A percentile compares a stretch with the other conserved stretches of the same genome.
Evolutionary conservation across 2,113 vertebrate species (phyloP).

Genomic region (Hylia prasina): DNA sequence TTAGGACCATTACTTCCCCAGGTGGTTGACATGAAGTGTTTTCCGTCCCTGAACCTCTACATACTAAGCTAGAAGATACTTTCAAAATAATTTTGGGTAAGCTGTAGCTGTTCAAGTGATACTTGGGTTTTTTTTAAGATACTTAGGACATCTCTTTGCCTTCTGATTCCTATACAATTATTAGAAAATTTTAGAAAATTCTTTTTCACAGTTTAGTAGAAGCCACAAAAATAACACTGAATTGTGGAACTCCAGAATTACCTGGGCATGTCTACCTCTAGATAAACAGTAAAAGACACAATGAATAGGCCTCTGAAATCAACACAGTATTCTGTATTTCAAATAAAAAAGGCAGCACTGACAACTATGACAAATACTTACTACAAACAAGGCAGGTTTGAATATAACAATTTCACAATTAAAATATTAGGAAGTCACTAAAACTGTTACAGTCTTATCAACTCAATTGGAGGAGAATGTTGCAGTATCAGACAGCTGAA

Average conservation of each 20-base stretch:
- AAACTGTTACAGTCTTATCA: background rate
- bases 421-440: background rate
- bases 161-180: background rate
- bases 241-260: background rate
- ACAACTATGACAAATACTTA: background rate
- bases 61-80: background rate
- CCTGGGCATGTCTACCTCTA: background rate
- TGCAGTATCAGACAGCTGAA: background rate
- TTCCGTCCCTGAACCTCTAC: background rate
- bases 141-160: background rate
- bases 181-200: background rate
- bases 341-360: background rate
- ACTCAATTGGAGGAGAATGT: background rate
- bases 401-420: background rate
- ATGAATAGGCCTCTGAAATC: background rate
- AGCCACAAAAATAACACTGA: background rate
- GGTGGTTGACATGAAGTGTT: background rate
- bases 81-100: background rate
- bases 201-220: background rate
- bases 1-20: background rate
- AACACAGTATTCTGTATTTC: background rate
- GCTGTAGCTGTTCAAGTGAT: background rate
- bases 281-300: background rate
- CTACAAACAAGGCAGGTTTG: background rate
- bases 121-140: rapidly evolving